phyloP scores from a whole-genome alignment of 2,888 invertebrate genomes.

The Choreutis nemorana region DNA sequence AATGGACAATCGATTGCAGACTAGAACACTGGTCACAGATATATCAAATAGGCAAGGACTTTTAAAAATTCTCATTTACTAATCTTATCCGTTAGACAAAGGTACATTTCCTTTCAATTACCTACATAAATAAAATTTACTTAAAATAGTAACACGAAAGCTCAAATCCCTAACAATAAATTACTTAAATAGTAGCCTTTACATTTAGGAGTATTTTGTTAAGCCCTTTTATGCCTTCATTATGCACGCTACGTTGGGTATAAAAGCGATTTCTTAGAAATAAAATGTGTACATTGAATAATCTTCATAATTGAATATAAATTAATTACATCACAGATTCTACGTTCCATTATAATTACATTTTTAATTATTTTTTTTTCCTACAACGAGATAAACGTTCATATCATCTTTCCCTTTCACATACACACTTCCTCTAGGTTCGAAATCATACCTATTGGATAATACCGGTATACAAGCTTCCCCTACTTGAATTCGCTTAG shows the following conservation, averaged over 20 bases:
- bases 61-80: slow-evolving; percentile 11
- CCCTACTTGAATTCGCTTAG: slow-evolving; percentile 84
- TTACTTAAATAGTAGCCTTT: no score
- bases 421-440: slow-evolving; percentile 91
- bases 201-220: slow-evolving; percentile 43
- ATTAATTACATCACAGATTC: slow-evolving; percentile 59
- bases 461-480: slow-evolving; percentile 78
- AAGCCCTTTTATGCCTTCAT: slow-evolving; percentile 25
- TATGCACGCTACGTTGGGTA: slow-evolving; percentile 13
- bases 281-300: slow-evolving; percentile 11
- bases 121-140: not conserved
- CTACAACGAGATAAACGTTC: slow-evolving; percentile 83
- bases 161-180: slow-evolving; percentile 31
- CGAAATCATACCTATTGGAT: slow-evolving; percentile 81
- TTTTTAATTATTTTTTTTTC: slow-evolving; percentile 53
- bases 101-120: not conserved
- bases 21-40: slow-evolving; percentile 60
- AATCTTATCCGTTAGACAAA: slow-evolving; percentile 1
- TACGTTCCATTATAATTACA: slow-evolving; percentile 34
- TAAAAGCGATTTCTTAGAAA: slow-evolving; percentile 12
- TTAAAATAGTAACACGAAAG: slow-evolving; percentile 19
- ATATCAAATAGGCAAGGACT: slow-evolving; percentile 45
- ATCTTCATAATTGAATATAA: slow-evolving; percentile 25
- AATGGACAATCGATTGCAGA: slow-evolving; percentile 33
- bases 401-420: slow-evolving; percentile 97